Base-by-base conservation (phyloP, 2,888 invertebrate species). In the Euplexia lucipara region DNA sequence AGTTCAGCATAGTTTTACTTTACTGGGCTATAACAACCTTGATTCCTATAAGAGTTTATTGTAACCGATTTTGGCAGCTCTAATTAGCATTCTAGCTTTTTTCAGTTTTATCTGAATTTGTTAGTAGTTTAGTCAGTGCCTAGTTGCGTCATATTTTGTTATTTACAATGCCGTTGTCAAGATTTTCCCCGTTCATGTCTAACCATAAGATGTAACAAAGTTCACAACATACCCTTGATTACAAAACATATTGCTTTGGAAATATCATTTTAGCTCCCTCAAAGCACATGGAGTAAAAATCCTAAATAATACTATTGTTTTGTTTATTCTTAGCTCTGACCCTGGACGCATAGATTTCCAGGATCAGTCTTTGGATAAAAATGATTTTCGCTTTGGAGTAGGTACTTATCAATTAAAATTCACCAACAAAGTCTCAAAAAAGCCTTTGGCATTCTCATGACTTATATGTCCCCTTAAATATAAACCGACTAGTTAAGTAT, bases 401-500 rank as follows among this genome's bases (percentile, higher is more conserved):
- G 32, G 14, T 69, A 49, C 75, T 58, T 75, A 73, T 56, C 22
- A 42, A 70, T 52, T 59, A 75, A 44, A 75, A 59, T 73, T 62
- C 61, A 52, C 47, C 48, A 39, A 69, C 47, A 69, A 51, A 70
- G 71, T 70, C 42, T 48, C 51, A 70, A 56, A 75, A 72, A 73
- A 59, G 75, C 63, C 76, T 76, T 63, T 63, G 73, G 76, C 47
- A 63, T 70, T 56, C 37, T 51, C 30, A 39, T 52, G 45, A 75
- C 54, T 70, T 61, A 44, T 52, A 32, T 59, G 54, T 73, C 49
- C 54, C 54, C 70, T 59, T 70, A 73, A 62, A 56, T 74, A 56
- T 52, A 52, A 63, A 76, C 58, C 18, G 71, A 73, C 76, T 73
- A 73, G 76, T 56, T 75, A 18, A 62, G 45, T 69, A 63, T 51